phyloP scores from a whole-genome alignment of 2,888 invertebrate genomes.

The Rhyacophila evoluta region DNA sequence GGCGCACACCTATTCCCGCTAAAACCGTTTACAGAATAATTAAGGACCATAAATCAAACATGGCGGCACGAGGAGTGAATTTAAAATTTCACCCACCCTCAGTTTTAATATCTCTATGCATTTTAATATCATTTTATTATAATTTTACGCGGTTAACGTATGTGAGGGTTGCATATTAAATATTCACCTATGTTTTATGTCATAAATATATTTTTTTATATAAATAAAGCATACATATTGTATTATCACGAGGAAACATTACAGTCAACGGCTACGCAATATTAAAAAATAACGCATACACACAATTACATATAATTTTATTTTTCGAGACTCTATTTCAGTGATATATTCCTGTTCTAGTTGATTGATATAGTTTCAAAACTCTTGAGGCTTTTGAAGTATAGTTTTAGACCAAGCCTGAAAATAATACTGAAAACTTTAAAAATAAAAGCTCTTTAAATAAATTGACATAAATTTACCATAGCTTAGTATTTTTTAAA shows the following conservation, averaged over 20 bases:
- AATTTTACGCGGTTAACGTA: background rate
- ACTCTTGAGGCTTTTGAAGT: no score
- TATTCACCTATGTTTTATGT: background rate
- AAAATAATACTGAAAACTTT: no score
- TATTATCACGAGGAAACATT: background rate
- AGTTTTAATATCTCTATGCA: conserved; percentile 21
- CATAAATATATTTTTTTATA: background rate
- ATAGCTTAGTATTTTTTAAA: no score
- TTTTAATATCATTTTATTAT: conserved; percentile 22
- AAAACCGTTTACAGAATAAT: conserved; percentile 22
- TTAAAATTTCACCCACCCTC: conserved; percentile 12
- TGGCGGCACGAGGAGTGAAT: conserved; percentile 15
- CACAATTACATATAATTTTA: no score
- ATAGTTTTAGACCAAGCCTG: no score
- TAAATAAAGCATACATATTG: background rate
- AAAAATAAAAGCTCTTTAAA: no score
- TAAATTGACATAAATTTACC: no score
- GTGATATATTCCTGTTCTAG: no score
- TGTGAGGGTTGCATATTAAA: background rate
- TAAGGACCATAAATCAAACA: conserved; percentile 21
- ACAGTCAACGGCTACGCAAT: no score
- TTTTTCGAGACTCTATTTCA: no score
- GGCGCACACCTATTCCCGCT: conserved; percentile 14
- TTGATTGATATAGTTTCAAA: no score
- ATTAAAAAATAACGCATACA: no score